phyloP scores from a whole-genome alignment of 1,140 invertebrate genomes.

The Magallana angulata region DNA sequence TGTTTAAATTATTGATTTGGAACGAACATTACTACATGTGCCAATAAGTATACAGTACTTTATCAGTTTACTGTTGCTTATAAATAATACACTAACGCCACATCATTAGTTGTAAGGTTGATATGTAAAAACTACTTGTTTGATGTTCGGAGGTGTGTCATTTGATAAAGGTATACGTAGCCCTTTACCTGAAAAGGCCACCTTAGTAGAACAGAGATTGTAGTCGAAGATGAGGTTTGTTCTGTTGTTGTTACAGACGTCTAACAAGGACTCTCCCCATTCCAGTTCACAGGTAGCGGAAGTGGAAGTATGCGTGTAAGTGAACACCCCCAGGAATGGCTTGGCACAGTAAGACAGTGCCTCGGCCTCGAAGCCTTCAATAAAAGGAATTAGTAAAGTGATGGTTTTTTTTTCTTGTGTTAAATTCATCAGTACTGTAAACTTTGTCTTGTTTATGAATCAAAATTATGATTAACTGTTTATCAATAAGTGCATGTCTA shows the following conservation, averaged over 20 bases:
- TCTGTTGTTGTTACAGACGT: slow-evolving; percentile 27
- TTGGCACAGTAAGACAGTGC: slow-evolving; percentile 28
- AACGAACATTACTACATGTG: too few species aligned
- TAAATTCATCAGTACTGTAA: background rate
- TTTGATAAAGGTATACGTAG: too few species aligned
- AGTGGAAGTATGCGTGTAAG: background rate
- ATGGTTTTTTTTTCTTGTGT: too few species aligned
- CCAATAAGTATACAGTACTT: too few species aligned
- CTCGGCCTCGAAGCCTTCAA: slow-evolving; percentile 23
- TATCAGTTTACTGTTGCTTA: too few species aligned
- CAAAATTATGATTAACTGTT: background rate
- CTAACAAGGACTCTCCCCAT: background rate
- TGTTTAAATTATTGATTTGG: background rate
- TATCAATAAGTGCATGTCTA: background rate
- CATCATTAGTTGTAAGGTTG: too few species aligned
- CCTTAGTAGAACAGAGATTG: background rate
- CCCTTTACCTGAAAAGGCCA: background rate
- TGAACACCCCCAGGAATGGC: background rate
- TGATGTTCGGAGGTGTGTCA: too few species aligned
- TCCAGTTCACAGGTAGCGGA: background rate
- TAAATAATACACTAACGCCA: too few species aligned
- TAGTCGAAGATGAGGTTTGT: slow-evolving; percentile 4
- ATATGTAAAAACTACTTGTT: too few species aligned
- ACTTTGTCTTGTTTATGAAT: too few species aligned
- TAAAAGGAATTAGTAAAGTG: background rate